phyloP scores from a whole-genome alignment of 2,888 invertebrate species.

The Willowsia nigromaculata region DNA sequence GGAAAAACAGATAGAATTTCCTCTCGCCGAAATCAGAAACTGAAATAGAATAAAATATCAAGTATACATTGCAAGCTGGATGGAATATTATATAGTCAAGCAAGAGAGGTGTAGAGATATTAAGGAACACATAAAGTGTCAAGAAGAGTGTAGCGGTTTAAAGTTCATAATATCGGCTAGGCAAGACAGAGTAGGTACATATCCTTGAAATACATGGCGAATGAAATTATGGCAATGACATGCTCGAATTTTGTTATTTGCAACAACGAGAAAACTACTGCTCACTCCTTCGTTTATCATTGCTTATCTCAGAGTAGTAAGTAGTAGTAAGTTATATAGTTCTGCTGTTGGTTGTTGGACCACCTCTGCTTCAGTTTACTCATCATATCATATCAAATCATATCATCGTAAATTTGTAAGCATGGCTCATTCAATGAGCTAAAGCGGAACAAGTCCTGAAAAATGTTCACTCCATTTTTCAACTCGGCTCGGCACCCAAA shows the following conservation, averaged over 20 bases:
- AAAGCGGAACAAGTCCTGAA: constrained; percentile 31
- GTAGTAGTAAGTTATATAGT: not conserved
- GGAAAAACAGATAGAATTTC: too few species aligned
- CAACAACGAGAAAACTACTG: not conserved
- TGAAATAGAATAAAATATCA: not conserved
- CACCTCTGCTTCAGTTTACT: constrained; percentile 28
- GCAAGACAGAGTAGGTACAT: not conserved
- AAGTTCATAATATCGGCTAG: not conserved
- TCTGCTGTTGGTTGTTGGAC: constrained; percentile 6
- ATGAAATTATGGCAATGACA: constrained; percentile 62
- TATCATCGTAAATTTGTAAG: not conserved
- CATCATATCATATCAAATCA: constrained; percentile 16
- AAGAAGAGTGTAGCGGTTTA: not conserved
- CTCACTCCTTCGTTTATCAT: not conserved
- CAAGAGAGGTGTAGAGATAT: not conserved
- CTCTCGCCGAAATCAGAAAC: not conserved
- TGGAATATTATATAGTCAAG: not conserved
- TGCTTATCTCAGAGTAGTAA: not conserved
- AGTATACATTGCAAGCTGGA: not conserved
- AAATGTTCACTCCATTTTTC: constrained; percentile 19
- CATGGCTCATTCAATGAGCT: constrained; percentile 33
- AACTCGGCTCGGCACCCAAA: not conserved
- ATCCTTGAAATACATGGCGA: constrained; percentile 60
- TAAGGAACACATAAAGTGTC: not conserved
- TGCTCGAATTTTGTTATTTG: constrained; percentile 33